Base-by-base conservation (phyloP, 2,797 vertebrate species). In the Thunnus albacares region DNA sequence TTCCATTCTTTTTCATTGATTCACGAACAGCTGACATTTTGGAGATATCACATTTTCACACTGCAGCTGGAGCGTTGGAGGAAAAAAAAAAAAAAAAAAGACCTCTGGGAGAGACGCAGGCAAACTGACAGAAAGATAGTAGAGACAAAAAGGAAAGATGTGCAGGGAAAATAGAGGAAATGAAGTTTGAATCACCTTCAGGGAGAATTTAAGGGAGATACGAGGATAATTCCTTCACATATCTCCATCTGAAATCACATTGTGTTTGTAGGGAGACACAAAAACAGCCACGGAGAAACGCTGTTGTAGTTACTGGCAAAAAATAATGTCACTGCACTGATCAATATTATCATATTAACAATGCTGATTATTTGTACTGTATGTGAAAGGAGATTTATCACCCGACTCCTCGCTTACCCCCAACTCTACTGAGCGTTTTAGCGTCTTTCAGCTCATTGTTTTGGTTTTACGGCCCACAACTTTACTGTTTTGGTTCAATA, bases 1-100 rank as follows among this genome's bases (percentile, higher is more conserved):
- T 47, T 7, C 20, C 30, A 12, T n/a, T 74, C 65, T 26, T 72
- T 72, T 57, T 73, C 45, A 55, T 62, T 75, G 84, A 78, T 81
- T 81, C 60, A 30, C n/a, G 33, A 82, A 64, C 71, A 33, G 75
- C 58, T 80, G 80, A 77, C 76, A 75, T 85, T 88, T 86, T 75
- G 57, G 63, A 78, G 75, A 63, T 53, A 71, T 3, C 52, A 56
- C 60, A 56, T 66, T 77, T 80, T 66, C 53, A 51, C 51, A 17
- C 14, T 2, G 78, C 59, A 22, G 56, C 49, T 45, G 73, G 59
- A 47, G 67, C 57, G 30, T 51, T 45, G 68, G 49, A 75, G 66
- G 1, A 43, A 33, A 56, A 2, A 35, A 20, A 30, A 4, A n/a
- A 22, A 26, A 51, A 75, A 61, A 67, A 69, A 63, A 53, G 22